These are phyloP conservation scores for Nycticorax nycticorax DNA, from an alignment of 2,113 vertebrate species.

Conservation along the genomic window DNA sequence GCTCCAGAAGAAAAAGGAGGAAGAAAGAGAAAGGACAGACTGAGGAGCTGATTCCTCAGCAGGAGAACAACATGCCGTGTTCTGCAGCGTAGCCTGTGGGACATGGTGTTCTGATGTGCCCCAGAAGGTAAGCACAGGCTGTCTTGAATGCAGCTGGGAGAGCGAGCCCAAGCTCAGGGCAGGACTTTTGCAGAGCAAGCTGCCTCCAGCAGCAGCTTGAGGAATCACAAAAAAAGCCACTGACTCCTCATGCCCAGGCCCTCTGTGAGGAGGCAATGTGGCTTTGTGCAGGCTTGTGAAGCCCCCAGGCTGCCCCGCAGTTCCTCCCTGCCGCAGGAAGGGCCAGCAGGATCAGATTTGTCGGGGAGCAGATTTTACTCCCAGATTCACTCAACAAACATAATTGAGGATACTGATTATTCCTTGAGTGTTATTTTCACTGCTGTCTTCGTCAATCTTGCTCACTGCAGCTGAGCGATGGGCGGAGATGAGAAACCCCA, in stretches of 20 bases:
- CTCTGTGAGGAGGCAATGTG: rapidly evolving
- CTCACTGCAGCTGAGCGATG: rapidly evolving
- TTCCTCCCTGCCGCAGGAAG: rapidly evolving
- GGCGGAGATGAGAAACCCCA: neutral
- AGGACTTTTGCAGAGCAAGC: neutral
- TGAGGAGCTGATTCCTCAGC: neutral
- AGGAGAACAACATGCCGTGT: neutral
- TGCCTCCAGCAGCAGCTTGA: neutral
- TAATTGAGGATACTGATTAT: neutral
- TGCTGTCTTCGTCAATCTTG: neutral
- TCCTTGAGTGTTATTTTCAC: neutral
- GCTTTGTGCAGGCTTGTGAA: neutral
- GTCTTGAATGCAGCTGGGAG: neutral
- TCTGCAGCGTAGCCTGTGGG: rapidly evolving
- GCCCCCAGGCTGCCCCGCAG: rapidly evolving
- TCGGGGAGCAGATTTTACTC: neutral
- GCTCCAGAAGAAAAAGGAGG: neutral
- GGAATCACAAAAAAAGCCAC: neutral
- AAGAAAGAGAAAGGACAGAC: neutral
- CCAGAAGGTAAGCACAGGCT: neutral
- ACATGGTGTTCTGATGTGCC: neutral
- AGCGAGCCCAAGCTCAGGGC: rapidly evolving
- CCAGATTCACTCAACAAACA: neutral
- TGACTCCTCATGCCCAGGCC: neutral
- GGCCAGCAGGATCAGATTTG: neutral